phyloP scores from a whole-genome alignment of 2,888 invertebrate species.

The Sceliomorpha sp. region DNA sequence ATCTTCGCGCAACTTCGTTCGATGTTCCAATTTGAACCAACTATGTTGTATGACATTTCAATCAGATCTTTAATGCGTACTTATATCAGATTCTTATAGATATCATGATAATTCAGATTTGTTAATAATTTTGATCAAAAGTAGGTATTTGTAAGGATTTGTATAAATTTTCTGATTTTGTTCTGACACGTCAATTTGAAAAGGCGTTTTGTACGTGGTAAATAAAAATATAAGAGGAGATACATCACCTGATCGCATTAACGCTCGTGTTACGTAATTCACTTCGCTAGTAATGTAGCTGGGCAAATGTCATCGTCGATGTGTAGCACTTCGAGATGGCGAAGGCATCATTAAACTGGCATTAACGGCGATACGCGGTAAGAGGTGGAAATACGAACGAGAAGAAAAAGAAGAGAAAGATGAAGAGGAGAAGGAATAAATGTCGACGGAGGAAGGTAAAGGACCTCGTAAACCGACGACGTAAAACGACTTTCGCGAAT shows the following conservation, averaged over 20 bases:
- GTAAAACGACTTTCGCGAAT: too few species aligned
- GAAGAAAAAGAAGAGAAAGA: constrained; percentile 36
- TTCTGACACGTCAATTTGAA: constrained; percentile 10
- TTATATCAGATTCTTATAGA: too few species aligned
- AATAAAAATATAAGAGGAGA: constrained; percentile 36
- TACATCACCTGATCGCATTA: constrained; percentile 33
- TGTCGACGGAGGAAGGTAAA: constrained; percentile 31
- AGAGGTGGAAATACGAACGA: constrained; percentile 53
- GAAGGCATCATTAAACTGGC: constrained; percentile 43
- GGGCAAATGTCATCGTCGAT: constrained; percentile 49
- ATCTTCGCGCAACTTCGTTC: constrained; percentile 26
- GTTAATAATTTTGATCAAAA: too few species aligned
- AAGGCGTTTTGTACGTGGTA: constrained; percentile 16
- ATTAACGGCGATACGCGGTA: constrained; percentile 49
- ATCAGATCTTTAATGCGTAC: constrained; percentile 4
- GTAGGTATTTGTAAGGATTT: too few species aligned
- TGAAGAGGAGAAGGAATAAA: constrained; percentile 40
- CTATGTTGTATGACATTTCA: constrained; percentile 12
- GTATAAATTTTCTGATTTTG: constrained; percentile 3
- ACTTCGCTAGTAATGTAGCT: constrained; percentile 37
- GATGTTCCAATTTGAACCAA: constrained; percentile 32
- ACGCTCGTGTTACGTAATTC: constrained; percentile 33
- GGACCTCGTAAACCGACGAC: too few species aligned
- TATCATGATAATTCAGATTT: too few species aligned
- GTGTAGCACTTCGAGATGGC: constrained; percentile 33